Percentiles rank a stretch among this genome's conserved stretches.
These are phyloP conservation scores for Tetranychus piercei DNA, from an alignment of 2,888 invertebrate genomes.

Conservation along the genomic window DNA sequence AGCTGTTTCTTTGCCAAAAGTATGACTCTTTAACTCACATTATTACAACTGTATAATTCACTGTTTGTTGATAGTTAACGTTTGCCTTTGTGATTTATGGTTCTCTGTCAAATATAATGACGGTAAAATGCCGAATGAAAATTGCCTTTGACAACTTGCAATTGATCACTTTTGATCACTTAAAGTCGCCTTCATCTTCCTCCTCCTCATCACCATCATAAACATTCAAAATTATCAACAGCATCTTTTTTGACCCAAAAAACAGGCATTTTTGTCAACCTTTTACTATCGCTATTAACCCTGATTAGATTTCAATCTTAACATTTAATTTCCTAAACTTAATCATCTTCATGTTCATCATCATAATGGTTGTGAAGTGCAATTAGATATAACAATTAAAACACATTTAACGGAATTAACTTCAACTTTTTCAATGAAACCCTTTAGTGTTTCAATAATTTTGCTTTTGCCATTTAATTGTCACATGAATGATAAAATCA, in stretches of 20 bases:
- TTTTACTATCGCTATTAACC: not conserved
- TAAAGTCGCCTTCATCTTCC: not conserved
- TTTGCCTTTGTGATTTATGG: not conserved
- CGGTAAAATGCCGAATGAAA: not conserved
- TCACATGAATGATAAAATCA: not conserved
- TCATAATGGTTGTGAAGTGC: no score
- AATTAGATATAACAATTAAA: no score
- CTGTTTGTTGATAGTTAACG: not conserved
- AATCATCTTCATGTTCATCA: no score
- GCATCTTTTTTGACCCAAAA: not conserved
- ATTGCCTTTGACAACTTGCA: not conserved
- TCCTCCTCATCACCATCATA: not conserved
- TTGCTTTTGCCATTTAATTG: not conserved
- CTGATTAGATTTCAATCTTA: not conserved
- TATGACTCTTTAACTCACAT: no score
- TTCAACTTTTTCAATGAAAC: not conserved
- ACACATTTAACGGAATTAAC: not conserved
- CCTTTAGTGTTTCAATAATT: not conserved
- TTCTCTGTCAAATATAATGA: not conserved
- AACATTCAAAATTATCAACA: not conserved
- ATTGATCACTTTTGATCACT: not conserved
- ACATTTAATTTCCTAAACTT: no score
- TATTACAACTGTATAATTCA: no score
- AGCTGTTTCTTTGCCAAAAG: no score
- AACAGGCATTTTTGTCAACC: not conserved